Percentiles rank a stretch among this genome's conserved stretches.
phyloP scores from a whole-genome alignment of 2,113 vertebrate genomes.

The Leucoraja erinaceus region DNA sequence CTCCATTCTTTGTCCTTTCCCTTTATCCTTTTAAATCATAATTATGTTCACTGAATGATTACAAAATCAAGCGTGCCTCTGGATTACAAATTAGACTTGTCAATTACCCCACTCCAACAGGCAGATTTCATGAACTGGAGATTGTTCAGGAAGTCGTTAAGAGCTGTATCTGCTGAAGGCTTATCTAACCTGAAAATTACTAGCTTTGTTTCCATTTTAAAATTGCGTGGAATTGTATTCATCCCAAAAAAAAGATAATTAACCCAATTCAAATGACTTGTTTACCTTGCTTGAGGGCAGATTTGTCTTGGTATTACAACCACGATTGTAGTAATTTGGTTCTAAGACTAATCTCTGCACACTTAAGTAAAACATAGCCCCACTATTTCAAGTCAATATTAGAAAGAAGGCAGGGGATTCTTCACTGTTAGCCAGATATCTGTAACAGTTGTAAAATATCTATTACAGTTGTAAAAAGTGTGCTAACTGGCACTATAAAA shows the following conservation, averaged over 20 bases:
- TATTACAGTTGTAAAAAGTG: no score
- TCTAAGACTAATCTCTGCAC: no score
- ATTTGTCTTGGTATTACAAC: neutral
- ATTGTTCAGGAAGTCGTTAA: neutral
- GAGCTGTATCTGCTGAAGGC: neutral
- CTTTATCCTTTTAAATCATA: slow-evolving; percentile 7
- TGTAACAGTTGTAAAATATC: no score
- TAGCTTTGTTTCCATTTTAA: slow-evolving; percentile 7
- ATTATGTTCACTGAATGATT: slow-evolving; percentile 30
- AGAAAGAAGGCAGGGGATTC: no score
- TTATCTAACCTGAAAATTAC: neutral
- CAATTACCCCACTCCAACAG: slow-evolving; percentile 3
- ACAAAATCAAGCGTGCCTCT: slow-evolving; percentile 2
- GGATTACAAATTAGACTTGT: slow-evolving; percentile 27
- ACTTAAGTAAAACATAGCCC: no score
- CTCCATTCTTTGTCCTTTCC: neutral
- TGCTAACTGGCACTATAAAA: no score
- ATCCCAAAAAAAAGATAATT: no score
- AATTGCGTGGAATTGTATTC: neutral
- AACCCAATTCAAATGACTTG: neutral
- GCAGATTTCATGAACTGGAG: slow-evolving; percentile 20
- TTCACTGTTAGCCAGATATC: no score
- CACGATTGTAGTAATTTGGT: no score
- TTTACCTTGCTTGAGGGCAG: neutral
- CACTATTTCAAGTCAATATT: no score